A percentile compares a stretch with the other conserved stretches of the same genome.
These are phyloP conservation scores for Megalops cyprinoides DNA, from an alignment of 2,797 vertebrate species.

Conservation along the genomic window DNA sequence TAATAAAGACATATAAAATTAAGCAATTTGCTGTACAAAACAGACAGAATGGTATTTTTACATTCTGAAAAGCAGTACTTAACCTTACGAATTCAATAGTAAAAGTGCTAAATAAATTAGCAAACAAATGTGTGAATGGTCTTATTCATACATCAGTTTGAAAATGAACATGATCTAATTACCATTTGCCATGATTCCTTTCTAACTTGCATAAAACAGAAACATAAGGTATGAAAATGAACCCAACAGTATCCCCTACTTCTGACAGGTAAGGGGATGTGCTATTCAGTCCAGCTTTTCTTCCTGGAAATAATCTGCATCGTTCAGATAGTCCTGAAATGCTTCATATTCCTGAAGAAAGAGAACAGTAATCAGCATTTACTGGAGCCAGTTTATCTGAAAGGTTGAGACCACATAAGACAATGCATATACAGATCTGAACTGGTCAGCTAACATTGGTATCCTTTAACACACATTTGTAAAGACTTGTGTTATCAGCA, in stretches of 20 bases:
- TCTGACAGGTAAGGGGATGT: neutral
- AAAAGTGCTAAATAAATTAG: neutral
- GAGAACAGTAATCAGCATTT: neutral
- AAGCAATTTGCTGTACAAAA: neutral
- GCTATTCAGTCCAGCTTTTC: slow-evolving; percentile 74
- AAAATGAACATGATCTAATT: neutral
- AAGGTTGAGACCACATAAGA: neutral
- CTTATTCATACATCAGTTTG: neutral
- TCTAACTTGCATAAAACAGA: neutral
- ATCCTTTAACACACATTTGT: too few species aligned
- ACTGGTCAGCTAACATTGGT: too few species aligned
- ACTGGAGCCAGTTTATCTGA: neutral
- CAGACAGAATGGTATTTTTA: neutral
- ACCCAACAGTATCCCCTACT: neutral
- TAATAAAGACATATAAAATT: neutral
- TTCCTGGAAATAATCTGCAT: slow-evolving; percentile 81
- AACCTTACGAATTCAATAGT: neutral
- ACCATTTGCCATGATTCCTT: neutral
- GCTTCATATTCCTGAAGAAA: slow-evolving; percentile 69
- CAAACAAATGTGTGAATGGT: neutral
- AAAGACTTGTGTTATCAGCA: too few species aligned
- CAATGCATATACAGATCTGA: too few species aligned
- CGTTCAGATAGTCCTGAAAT: slow-evolving; percentile 71
- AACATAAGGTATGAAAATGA: neutral
- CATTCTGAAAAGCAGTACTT: neutral